Evolutionary conservation across 2,888 invertebrate species (phyloP).

Genomic region (Lamellibrachia columna): DNA sequence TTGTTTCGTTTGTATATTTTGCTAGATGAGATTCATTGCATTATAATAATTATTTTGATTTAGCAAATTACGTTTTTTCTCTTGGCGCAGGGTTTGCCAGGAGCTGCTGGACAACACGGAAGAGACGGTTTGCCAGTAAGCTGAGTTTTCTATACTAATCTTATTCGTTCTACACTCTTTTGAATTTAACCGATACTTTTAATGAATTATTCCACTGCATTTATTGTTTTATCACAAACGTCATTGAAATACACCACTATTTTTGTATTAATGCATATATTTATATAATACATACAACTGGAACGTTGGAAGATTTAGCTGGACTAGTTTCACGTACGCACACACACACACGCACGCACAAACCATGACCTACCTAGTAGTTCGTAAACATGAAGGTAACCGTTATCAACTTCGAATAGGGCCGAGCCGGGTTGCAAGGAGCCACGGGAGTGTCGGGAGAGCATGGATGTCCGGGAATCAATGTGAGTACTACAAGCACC

Average conservation of each 20-base stretch:
- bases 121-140: slow-evolving; percentile 16
- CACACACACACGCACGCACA: not conserved
- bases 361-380: not conserved
- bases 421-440: not conserved
- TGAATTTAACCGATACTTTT: not conserved
- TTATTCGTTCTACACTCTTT: not conserved
- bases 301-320: no score
- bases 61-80: not conserved
- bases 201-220: not conserved
- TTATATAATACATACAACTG: no score
- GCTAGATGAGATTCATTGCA: not conserved
- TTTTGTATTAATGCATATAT: no score
- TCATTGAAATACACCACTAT: no score
- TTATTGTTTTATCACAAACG: not conserved
- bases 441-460: not conserved
- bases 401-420: not conserved
- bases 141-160: not conserved
- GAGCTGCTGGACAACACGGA: not conserved
- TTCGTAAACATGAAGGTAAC: not conserved
- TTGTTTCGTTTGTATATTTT: no score
- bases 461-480: not conserved
- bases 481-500: not conserved
- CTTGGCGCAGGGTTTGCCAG: not conserved
- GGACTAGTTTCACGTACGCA: no score
- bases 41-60: not conserved